Evolutionary conservation across 2,113 vertebrate species (phyloP).

Genomic region (Aptenodytes forsteri): DNA sequence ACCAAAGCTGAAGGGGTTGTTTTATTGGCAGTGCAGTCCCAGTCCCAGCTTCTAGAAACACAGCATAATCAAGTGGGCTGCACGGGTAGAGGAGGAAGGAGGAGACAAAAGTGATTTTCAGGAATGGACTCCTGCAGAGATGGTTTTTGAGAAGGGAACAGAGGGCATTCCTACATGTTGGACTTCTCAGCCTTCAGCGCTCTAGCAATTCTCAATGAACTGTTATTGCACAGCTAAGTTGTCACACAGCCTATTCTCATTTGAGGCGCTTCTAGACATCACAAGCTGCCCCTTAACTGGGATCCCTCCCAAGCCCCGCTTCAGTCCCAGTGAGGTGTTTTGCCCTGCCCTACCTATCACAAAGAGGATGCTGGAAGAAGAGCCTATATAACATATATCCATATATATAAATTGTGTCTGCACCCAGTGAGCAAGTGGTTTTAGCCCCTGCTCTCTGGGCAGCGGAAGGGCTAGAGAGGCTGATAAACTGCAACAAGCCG

Average conservation of each 20-base stretch:
- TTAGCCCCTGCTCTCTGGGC: constrained; percentile 5
- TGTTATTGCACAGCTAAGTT: background rate
- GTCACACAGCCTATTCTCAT: background rate
- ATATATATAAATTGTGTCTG: constrained; percentile 38
- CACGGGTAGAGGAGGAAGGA: background rate
- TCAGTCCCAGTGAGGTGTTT: background rate
- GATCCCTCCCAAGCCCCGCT: background rate
- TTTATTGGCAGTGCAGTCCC: background rate
- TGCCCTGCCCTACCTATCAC: background rate
- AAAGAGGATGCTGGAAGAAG: constrained; percentile 22
- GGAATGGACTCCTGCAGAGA: background rate
- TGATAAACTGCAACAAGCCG: constrained; percentile 62
- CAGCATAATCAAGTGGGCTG: background rate
- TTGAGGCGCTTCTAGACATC: background rate
- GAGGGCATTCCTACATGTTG: background rate
- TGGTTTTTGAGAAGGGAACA: background rate
- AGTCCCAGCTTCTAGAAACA: background rate
- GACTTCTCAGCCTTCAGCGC: background rate
- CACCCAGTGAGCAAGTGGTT: constrained; percentile 2
- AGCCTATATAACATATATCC: background rate
- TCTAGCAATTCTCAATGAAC: background rate
- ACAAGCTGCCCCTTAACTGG: background rate
- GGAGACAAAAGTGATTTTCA: background rate
- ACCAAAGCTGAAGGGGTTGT: background rate
- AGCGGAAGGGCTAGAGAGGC: constrained; percentile 51